Conservation (phyloP, 1,140 invertebrate species). For the Bombus huntii region DNA sequence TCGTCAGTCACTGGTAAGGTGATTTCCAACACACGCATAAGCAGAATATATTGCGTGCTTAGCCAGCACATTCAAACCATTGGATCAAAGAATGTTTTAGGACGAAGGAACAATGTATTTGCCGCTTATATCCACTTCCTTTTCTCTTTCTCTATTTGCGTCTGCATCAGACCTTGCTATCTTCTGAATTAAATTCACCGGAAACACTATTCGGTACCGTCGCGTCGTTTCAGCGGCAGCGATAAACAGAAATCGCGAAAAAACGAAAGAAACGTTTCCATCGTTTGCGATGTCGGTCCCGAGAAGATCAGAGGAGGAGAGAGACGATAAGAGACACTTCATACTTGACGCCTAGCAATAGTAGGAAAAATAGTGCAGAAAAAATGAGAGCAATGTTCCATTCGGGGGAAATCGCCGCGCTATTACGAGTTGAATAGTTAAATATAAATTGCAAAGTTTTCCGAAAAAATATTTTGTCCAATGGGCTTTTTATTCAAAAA, state of each 20-base stretch:
- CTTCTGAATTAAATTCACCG: conserved; percentile 36
- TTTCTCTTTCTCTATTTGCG: not conserved
- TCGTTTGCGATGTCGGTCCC: not conserved
- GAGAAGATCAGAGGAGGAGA: not conserved
- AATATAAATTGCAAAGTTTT: conserved; percentile 70
- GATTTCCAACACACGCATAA: not conserved
- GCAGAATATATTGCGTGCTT: not conserved
- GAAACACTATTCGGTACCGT: conserved; percentile 5
- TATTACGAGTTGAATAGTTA: conserved; percentile 61
- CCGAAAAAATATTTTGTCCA: not conserved
- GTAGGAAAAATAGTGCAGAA: conserved; percentile 38
- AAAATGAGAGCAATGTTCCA: conserved; percentile 60
- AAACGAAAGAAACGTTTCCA: not conserved
- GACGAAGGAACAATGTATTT: not conserved
- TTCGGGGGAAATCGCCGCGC: conserved; percentile 65
- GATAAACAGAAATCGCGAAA: conserved; percentile 32
- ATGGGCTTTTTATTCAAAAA: too few relatives aligned
- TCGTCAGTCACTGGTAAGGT: not conserved
- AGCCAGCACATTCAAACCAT: not conserved
- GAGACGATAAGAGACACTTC: conserved; percentile 41
- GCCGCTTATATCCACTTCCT: not conserved
- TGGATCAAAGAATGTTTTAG: not conserved
- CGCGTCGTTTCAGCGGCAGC: conserved; percentile 5
- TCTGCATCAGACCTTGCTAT: not conserved
- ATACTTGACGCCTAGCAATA: conserved; percentile 30